Evolutionary conservation across 1,140 invertebrate genomes (phyloP), one percentile per base, ranked within the genome.

Genomic region (Lycorma delicatula): DNA sequence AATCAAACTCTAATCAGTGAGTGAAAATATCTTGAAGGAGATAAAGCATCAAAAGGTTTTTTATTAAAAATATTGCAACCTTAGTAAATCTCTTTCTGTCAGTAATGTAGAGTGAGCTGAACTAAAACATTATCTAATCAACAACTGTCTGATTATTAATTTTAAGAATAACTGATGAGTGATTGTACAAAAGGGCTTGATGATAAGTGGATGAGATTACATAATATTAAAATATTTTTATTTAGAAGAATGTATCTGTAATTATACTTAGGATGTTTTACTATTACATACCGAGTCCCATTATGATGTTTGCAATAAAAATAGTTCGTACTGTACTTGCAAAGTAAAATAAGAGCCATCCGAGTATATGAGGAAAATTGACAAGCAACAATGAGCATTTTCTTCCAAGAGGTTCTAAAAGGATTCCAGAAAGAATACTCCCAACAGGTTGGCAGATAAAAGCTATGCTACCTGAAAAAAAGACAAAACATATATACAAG

Each of bases 341-440:
- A 26, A 44, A 56, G 51, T 64, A 66, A 29, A 61, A 47, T 18
- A 67, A 53, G n/a, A 63, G 44, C 62, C 63, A 67, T 9, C 63
- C 59, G 5, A 62, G 3, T 11, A 69, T 22, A 50, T 63, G 63
- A 1, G 68, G 68, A 2, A 64, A 25, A 54, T 69, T 69, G 41
- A 67, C 67, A 6, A 66, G 34, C 34, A 70, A 66, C 63, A 70
- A 62, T n/a, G 66, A 56, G 6, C 60, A 56, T 50, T 67, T 69
- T 2, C 67, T 46, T 1, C 68, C 68, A 1, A 67, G 22, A 0
- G 54, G 51, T 48, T 66, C 61, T 36, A 66, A 29, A 22, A 67
- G 9, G 11, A 64, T 16, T 1, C 67, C 68, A 2, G 67, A 67
- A 20, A 66, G 13, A 1, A 68, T 11, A 28, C 64, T 61, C 0